Conservation (phyloP, 2,888 invertebrate genomes). For the Drosophila macrospina region DNA sequence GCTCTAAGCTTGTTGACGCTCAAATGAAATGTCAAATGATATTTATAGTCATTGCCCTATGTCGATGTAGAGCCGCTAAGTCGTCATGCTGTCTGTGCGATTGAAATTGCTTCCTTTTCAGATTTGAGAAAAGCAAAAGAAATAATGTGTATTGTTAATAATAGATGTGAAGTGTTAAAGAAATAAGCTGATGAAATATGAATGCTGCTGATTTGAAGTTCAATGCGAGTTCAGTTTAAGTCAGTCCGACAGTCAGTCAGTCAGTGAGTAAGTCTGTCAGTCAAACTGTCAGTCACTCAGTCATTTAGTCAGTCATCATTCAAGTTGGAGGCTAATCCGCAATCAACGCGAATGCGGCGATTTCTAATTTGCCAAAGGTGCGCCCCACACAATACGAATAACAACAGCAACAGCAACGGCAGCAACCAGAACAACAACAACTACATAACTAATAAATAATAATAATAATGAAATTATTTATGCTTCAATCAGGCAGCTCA, state of each 20-base stretch:
- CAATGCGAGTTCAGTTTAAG: conserved; percentile 47
- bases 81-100: conserved; percentile 19
- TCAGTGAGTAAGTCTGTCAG: conserved; percentile 19
- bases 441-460: conserved; percentile 67
- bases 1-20: not conserved
- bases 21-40: conserved; percentile 13
- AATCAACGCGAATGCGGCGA: conserved; percentile 68
- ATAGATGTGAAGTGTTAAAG: conserved; percentile 17
- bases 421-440: conserved; percentile 19
- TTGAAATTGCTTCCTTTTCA: conserved; percentile 20
- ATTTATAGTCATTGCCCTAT: conserved; percentile 13
- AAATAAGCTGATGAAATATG: conserved; percentile 58
- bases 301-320: conserved; percentile 66
- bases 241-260: conserved; percentile 19
- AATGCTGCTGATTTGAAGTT: conserved; percentile 53
- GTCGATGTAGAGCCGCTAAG: not conserved
- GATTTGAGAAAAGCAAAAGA: conserved; percentile 4
- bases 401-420: conserved; percentile 29
- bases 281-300: conserved; percentile 34
- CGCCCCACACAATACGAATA: conserved; percentile 57
- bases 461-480: conserved; percentile 73
- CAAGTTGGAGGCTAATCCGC: conserved; percentile 75
- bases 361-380: conserved; percentile 77
- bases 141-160: conserved; percentile 36
- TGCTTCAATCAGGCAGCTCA: conserved; percentile 62